Conservation (phyloP, 2,888 invertebrate genomes). For the Aspidiotus rigidus region DNA sequence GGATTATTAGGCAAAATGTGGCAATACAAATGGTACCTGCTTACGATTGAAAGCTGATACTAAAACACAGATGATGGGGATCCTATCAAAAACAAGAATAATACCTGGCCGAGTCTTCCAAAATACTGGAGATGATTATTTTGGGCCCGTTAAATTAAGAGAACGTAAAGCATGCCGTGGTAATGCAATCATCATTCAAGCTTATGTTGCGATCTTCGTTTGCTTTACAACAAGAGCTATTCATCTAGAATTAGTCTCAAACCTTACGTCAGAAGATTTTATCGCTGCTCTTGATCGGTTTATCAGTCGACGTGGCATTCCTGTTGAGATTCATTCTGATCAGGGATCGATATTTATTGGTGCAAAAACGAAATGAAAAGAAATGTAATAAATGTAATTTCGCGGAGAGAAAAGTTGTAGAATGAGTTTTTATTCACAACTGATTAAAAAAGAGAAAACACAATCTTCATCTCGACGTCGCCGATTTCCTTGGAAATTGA, state of each 20-base stretch:
- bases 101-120: background rate
- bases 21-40: background rate
- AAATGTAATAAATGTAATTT: no score
- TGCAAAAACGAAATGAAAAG: slow-evolving; percentile 38
- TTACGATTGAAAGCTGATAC: background rate
- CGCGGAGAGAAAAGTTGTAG: no score
- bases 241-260: slow-evolving; percentile 40
- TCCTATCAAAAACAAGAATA: background rate
- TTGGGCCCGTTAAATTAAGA: background rate
- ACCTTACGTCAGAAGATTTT: slow-evolving; percentile 40
- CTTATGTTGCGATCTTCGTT: slow-evolving; percentile 39
- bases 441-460: no score
- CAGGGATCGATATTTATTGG: slow-evolving; percentile 41
- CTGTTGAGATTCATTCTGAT: slow-evolving; percentile 39
- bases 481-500: no score
- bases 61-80: background rate
- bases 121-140: background rate
- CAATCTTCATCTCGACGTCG: no score
- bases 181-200: slow-evolving; percentile 27
- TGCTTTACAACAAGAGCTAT: slow-evolving; percentile 41
- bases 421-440: no score
- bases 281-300: slow-evolving; percentile 40
- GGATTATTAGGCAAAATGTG: background rate
- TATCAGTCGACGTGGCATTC: slow-evolving; percentile 39
- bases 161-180: background rate